These are phyloP conservation scores for Napeogenes inachia DNA, from an alignment of 2,888 invertebrate genomes.

Conservation along the genomic window DNA sequence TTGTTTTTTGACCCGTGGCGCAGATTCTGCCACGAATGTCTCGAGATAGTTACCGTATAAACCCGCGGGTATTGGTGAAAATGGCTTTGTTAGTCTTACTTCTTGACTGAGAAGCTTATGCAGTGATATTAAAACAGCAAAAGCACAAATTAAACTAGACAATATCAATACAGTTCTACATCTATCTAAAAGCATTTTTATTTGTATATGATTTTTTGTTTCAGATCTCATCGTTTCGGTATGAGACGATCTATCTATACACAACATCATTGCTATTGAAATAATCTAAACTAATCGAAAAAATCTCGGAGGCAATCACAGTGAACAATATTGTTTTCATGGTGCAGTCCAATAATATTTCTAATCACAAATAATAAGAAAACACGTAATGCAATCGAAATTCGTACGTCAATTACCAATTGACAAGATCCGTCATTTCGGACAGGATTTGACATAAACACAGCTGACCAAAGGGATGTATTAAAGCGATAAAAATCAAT, in stretches of 20 bases:
- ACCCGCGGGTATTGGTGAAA: constrained; percentile 64
- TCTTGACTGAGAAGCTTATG: constrained; percentile 62
- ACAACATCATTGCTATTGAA: constrained; percentile 54
- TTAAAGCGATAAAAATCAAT: neutral
- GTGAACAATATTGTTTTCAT: constrained; percentile 59
- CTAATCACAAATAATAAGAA: constrained; percentile 59
- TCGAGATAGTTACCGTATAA: constrained; percentile 64
- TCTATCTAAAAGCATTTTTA: constrained; percentile 64
- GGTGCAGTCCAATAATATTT: constrained; percentile 53
- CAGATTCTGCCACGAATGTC: constrained; percentile 47
- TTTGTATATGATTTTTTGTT: constrained; percentile 44
- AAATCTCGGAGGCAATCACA: constrained; percentile 44
- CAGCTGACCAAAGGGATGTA: constrained; percentile 9
- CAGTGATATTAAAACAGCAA: constrained; percentile 63
- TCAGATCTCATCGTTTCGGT: constrained; percentile 58
- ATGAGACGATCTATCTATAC: constrained; percentile 58
- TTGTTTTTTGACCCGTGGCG: constrained; percentile 36
- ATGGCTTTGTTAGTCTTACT: constrained; percentile 59
- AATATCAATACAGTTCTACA: constrained; percentile 67
- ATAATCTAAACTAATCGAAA: constrained; percentile 44
- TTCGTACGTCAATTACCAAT: constrained; percentile 34
- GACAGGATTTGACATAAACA: constrained; percentile 10
- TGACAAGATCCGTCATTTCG: constrained; percentile 6
- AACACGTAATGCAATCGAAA: constrained; percentile 61
- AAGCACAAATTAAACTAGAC: constrained; percentile 65